phyloP scores from a whole-genome alignment of 2,888 invertebrate species.

The Erpobdella octoculata region DNA sequence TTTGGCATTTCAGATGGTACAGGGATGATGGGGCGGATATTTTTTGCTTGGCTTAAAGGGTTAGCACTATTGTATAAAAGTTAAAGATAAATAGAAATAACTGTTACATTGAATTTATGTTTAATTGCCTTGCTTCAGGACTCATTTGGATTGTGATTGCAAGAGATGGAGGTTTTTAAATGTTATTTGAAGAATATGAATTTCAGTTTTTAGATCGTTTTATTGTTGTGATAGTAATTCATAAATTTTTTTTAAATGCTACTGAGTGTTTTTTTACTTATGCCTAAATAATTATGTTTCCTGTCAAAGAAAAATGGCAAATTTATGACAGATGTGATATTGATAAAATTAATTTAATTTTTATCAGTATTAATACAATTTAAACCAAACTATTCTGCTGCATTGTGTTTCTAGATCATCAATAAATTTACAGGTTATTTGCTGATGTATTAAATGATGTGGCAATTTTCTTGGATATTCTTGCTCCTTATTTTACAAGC shows the following conservation, averaged over 20 bases:
- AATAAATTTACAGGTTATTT: constrained; percentile 58
- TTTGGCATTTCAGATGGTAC: constrained; percentile 61
- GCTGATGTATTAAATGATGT: constrained; percentile 86
- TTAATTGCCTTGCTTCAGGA: constrained; percentile 45
- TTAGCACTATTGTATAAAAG: constrained; percentile 43
- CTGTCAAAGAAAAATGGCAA: no score
- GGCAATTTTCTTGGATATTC: constrained; percentile 78
- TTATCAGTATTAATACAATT: no score
- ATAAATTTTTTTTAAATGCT: neutral
- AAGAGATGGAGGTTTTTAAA: constrained; percentile 74
- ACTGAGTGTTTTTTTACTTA: neutral
- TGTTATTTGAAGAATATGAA: neutral
- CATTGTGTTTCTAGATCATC: no score
- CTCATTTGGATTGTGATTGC: constrained; percentile 75
- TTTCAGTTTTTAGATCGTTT: neutral
- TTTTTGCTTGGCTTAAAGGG: constrained; percentile 85
- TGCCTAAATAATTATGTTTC: neutral
- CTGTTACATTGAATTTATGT: neutral
- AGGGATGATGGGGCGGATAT: constrained; percentile 78
- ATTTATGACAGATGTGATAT: no score
- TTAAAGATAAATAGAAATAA: neutral
- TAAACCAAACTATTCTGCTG: neutral
- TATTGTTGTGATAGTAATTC: neutral
- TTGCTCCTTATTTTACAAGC: constrained; percentile 63
- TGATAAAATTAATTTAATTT: no score